Conservation (phyloP, 2,113 vertebrate genomes). For the Etheostoma cragini region DNA sequence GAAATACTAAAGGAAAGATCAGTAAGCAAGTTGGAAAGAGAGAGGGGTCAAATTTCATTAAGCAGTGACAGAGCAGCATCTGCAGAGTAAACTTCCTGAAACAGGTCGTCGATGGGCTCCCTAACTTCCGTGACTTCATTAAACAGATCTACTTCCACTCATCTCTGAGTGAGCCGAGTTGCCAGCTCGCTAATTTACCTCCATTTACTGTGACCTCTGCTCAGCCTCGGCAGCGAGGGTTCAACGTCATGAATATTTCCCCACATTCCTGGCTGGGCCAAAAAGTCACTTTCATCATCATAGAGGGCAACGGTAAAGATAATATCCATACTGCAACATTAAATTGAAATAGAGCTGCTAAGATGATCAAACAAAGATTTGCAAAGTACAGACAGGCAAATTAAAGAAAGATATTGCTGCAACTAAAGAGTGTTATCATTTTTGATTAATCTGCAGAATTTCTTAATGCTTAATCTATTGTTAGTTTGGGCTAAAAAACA, state of each 20-base stretch:
- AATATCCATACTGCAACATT: not conserved
- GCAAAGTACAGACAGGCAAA: not conserved
- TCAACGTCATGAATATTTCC: slow-evolving; percentile 1
- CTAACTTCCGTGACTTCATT: slow-evolving; percentile 45
- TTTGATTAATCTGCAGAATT: not conserved
- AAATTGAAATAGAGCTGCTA: slow-evolving; percentile 16
- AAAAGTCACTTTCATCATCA: slow-evolving; percentile 1
- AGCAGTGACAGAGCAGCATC: slow-evolving; percentile 13
- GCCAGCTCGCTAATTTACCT: slow-evolving; percentile 31
- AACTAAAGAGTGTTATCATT: not conserved
- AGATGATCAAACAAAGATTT: not conserved
- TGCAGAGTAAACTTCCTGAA: not conserved
- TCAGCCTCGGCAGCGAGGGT: not conserved
- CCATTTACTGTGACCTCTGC: slow-evolving; percentile 48
- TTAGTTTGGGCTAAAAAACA: not conserved
- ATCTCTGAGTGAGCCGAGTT: slow-evolving; percentile 20
- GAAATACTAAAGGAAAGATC: not conserved
- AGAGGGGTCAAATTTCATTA: slow-evolving; percentile 3
- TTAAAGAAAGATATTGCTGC: not conserved
- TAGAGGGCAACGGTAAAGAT: not conserved
- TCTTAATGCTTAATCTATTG: not conserved
- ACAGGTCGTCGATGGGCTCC: not conserved
- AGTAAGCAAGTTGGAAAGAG: not conserved
- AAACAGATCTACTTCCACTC: slow-evolving; percentile 47
- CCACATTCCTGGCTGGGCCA: not conserved